Percentiles rank a stretch among this genome's conserved stretches.
These are phyloP conservation scores for Tor tambroides DNA, from an alignment of 2,113 vertebrate species.

Conservation along the genomic window DNA sequence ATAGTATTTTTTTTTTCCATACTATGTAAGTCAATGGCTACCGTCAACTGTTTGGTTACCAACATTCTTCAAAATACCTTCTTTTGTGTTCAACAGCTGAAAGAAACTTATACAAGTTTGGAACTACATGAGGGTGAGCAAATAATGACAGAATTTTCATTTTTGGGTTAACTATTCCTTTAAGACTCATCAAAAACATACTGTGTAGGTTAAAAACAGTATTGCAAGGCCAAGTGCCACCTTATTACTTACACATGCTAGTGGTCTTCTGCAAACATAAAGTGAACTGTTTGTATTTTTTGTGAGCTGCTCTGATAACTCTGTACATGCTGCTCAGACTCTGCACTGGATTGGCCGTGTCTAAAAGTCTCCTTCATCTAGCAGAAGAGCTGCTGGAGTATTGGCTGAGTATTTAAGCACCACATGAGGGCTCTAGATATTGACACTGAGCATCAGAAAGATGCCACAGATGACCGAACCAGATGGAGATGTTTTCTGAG, in stretches of 20 bases:
- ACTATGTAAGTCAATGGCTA: not conserved
- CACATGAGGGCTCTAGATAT: slow-evolving; percentile 31
- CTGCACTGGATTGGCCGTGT: not conserved
- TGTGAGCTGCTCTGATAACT: not conserved
- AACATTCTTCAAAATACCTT: not conserved
- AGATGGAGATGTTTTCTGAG: slow-evolving; percentile 35
- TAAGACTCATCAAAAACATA: not conserved
- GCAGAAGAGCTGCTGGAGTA: slow-evolving; percentile 10
- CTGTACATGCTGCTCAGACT: not conserved
- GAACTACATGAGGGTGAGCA: not conserved
- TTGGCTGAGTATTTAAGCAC: slow-evolving; percentile 3
- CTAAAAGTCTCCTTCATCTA: not conserved
- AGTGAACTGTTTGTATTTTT: not conserved
- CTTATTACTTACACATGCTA: not conserved
- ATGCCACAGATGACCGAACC: slow-evolving; percentile 25
- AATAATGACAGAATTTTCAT: not conserved
- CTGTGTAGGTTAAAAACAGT: not conserved
- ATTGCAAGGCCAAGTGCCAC: not conserved
- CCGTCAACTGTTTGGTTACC: not conserved
- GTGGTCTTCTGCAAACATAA: not conserved
- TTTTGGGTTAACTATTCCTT: not conserved
- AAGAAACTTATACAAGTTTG: not conserved
- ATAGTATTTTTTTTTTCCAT: too few species aligned
- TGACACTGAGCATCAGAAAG: slow-evolving; percentile 16
- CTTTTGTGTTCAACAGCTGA: not conserved